phyloP scores from a whole-genome alignment of 2,888 invertebrate species.

The Parnassius mnemosyne region DNA sequence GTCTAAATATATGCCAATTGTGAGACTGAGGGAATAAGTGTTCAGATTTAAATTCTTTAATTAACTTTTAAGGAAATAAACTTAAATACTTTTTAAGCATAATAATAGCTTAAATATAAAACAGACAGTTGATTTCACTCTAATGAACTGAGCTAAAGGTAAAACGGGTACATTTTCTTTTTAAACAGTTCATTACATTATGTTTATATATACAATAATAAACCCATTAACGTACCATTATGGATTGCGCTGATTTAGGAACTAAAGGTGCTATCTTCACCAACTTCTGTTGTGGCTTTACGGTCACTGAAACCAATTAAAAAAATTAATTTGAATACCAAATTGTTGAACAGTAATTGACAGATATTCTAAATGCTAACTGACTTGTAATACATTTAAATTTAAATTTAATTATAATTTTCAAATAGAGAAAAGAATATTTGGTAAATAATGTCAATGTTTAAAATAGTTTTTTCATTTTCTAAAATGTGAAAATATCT shows the following conservation, averaged over 20 bases:
- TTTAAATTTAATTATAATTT: slow-evolving; percentile 38
- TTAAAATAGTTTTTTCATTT: slow-evolving; percentile 44
- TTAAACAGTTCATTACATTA: too few species aligned
- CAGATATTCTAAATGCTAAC: slow-evolving; percentile 29
- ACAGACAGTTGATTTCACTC: too few species aligned
- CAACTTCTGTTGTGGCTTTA: slow-evolving; percentile 58
- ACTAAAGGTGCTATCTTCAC: slow-evolving; percentile 63
- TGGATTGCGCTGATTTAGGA: slow-evolving; percentile 40
- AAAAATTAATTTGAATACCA: slow-evolving; percentile 9
- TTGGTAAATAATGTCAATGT: slow-evolving; percentile 31
- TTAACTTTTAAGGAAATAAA: too few species aligned
- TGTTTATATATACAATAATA: not conserved
- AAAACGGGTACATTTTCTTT: too few species aligned
- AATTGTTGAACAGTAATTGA: slow-evolving; percentile 29
- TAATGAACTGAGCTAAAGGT: too few species aligned
- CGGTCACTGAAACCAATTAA: slow-evolving; percentile 36
- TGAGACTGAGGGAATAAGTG: too few species aligned
- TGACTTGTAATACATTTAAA: slow-evolving; percentile 28
- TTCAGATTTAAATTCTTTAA: too few species aligned
- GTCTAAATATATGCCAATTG: too few species aligned
- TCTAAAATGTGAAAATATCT: slow-evolving; percentile 36
- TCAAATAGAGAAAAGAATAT: slow-evolving; percentile 48
- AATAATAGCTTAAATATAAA: too few species aligned
- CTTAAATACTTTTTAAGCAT: too few species aligned
- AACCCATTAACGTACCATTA: slow-evolving; percentile 46